Evolutionary conservation across 1,140 invertebrate genomes (phyloP).

Genomic region (Trichogramma pretiosum): DNA sequence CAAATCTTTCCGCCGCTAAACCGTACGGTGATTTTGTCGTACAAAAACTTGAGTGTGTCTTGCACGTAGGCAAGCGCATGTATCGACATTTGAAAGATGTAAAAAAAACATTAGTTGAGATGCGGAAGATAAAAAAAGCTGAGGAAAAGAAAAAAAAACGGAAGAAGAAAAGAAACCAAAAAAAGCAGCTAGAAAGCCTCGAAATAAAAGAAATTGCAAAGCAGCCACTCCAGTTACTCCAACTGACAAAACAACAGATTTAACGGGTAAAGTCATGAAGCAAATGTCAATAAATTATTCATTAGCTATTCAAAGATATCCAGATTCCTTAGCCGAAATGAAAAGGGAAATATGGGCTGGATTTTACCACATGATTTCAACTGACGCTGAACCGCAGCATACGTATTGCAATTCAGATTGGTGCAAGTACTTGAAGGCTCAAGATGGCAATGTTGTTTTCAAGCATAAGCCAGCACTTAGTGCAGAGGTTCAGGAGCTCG

Average conservation of each 20-base stretch:
- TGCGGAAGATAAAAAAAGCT: neutral
- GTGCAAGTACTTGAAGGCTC: constrained; percentile 6
- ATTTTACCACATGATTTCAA: constrained; percentile 7
- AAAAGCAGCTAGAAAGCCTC: neutral
- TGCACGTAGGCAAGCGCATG: constrained; percentile 17
- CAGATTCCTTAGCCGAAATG: no score
- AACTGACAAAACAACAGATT: neutral
- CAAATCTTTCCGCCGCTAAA: neutral
- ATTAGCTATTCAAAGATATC: neutral
- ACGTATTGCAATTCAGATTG: neutral
- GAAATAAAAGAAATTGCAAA: neutral
- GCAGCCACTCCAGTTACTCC: neutral
- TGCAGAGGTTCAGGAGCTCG: constrained; percentile 8
- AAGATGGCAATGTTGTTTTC: neutral
- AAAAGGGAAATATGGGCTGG: no score
- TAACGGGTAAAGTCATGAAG: neutral
- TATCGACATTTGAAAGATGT: constrained; percentile 5
- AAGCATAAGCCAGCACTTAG: constrained; percentile 8
- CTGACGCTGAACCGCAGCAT: constrained; percentile 1
- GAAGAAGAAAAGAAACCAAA: neutral
- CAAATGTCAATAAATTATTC: no score
- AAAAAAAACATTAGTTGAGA: constrained; percentile 8
- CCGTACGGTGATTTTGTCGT: constrained; percentile 1
- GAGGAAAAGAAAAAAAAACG: neutral
- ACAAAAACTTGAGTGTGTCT: constrained; percentile 1